Base-by-base conservation (phyloP, 2,113 vertebrate species). In the Periophthalmus modestus region DNA sequence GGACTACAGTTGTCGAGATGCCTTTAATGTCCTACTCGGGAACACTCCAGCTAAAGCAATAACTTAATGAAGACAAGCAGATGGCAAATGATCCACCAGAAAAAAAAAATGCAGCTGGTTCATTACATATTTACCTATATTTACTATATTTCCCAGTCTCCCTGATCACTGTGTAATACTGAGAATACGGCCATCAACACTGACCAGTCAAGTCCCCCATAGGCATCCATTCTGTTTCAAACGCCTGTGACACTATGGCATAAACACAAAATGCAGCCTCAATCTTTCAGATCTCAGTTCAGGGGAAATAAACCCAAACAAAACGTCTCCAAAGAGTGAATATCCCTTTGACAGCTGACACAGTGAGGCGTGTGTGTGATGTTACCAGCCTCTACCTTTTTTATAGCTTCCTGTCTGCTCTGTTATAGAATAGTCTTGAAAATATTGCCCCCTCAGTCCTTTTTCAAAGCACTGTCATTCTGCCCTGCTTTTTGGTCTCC, bases 401-500 rank as follows among this genome's bases (percentile, higher is more conserved):
- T 65, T 65, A 65, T 39, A 39, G 34, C 62, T 65, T 34, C 62
- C 34, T 65, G 62, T 65, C 62, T 65, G 62, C 62, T 65, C 33
- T 21, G 33, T 65, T 65, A 65, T 65, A 65, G 34, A 19, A 39
- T 39, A 36, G 18, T 36, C 34, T 18, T 65, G 18, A 65, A 65
- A 65, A 65, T 65, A 65, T 39, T 36, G 34, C 47, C 59, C 59
- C 66, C 67, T 63, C 39, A 65, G 61, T 68, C 66, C 67, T 68
- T 57, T 78, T n/a, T 68, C 59, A 66, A 71, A 75, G 23, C 33
- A 2, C 65, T 73, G 74, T 69, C 79, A 63, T 36, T 68, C 67
- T 73, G 78, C 65, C 68, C 67, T 82, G 82, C 50, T 68, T 62
- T 62, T 34, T 6, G 54, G 77, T 66, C 47, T 54, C 36, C 74